These are phyloP conservation scores for Diploptera punctata DNA, from an alignment of 2,888 invertebrate genomes.

Conservation along the genomic window DNA sequence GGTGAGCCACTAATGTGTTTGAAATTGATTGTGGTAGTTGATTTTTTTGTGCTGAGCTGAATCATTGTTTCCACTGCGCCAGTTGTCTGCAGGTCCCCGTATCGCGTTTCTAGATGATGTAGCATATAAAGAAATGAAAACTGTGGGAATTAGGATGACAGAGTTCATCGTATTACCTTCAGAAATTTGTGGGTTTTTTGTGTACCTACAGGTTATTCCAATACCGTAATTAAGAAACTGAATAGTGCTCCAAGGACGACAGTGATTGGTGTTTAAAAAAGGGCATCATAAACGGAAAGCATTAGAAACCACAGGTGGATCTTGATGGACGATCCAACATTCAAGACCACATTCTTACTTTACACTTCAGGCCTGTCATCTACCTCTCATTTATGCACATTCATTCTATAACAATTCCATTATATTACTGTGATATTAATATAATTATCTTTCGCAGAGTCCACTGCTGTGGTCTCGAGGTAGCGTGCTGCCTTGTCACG, in stretches of 20 bases:
- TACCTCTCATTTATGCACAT: too few species aligned
- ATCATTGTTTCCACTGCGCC: not conserved
- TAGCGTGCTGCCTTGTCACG: too few species aligned
- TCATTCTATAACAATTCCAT: too few species aligned
- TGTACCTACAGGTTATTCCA: constrained; percentile 10
- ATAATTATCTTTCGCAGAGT: too few species aligned
- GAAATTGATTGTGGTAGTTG: too few species aligned
- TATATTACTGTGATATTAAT: too few species aligned
- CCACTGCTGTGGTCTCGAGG: too few species aligned
- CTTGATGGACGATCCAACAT: constrained; percentile 2
- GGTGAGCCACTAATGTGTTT: too few species aligned
- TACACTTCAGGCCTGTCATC: too few species aligned
- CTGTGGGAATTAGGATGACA: constrained; percentile 3
- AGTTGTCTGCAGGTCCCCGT: not conserved
- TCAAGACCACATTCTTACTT: too few species aligned
- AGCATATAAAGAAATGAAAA: constrained; percentile 10
- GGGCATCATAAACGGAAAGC: constrained; percentile 7
- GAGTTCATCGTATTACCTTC: constrained; percentile 7
- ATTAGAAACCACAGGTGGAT: constrained; percentile 12
- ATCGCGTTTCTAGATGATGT: constrained; percentile 8
- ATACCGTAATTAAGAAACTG: constrained; percentile 22
- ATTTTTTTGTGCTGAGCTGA: too few species aligned
- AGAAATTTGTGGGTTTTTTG: constrained; percentile 16
- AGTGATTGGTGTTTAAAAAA: too few species aligned
- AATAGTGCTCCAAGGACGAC: constrained; percentile 4